phyloP scores from a whole-genome alignment of 2,888 invertebrate genomes.

The Nebria salina region DNA sequence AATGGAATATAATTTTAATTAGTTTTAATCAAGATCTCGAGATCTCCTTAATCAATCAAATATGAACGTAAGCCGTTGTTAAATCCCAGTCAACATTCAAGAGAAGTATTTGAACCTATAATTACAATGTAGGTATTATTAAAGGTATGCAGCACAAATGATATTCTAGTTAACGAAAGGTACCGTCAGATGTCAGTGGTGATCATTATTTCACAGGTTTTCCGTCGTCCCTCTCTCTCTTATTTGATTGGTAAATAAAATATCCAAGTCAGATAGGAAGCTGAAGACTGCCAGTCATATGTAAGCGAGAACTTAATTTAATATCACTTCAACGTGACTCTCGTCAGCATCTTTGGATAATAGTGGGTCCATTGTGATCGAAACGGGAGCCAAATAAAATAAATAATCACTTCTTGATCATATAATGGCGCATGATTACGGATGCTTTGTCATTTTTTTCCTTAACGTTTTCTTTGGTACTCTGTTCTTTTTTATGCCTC shows the following conservation, averaged over 20 bases:
- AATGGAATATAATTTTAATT: background rate
- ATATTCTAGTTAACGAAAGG: constrained; percentile 12
- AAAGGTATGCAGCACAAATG: background rate
- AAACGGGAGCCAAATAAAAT: constrained; percentile 15
- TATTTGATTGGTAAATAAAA: constrained; percentile 8
- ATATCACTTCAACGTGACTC: constrained; percentile 11
- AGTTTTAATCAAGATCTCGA: background rate
- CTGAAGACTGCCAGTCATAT: constrained; percentile 9
- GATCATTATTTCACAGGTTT: background rate
- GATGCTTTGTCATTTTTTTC: background rate
- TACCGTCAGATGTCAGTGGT: background rate
- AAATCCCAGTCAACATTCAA: background rate
- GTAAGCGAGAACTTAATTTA: constrained; percentile 18
- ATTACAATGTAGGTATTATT: background rate
- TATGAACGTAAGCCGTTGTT: background rate
- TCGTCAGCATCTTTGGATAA: constrained; percentile 5
- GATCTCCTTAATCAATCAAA: background rate
- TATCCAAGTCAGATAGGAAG: constrained; percentile 1
- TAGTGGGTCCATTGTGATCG: background rate
- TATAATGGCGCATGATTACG: constrained; percentile 1
- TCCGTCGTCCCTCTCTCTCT: background rate
- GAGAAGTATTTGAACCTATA: background rate
- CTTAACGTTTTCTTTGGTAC: background rate
- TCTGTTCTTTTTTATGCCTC: background rate
- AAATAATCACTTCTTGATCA: background rate